These are phyloP conservation scores for Amphipoea oculea DNA, from an alignment of 2,888 invertebrate species.

Conservation along the genomic window DNA sequence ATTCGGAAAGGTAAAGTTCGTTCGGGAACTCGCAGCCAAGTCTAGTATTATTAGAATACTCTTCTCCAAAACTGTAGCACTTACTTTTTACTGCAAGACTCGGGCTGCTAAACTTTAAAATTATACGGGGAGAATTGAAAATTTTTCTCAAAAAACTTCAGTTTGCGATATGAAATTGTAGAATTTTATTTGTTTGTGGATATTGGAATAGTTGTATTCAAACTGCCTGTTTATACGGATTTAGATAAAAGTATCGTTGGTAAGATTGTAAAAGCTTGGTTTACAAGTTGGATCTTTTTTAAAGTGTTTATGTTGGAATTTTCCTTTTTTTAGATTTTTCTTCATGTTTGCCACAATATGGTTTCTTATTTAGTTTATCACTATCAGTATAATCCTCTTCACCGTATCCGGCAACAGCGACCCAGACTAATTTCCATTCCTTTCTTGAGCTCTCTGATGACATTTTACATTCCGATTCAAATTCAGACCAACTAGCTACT, in stretches of 20 bases:
- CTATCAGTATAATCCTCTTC: too few relatives aligned
- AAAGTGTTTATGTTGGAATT: neutral
- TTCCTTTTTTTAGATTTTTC: neutral
- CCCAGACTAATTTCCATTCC: too few relatives aligned
- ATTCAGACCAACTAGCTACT: too few relatives aligned
- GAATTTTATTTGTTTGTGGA: conserved; percentile 45
- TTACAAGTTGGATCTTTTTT: neutral
- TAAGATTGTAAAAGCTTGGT: neutral
- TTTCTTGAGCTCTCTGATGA: too few relatives aligned
- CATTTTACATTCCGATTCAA: too few relatives aligned
- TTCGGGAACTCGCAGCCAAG: conserved; percentile 41
- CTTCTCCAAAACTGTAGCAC: conserved; percentile 60
- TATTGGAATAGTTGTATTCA: conserved; percentile 48
- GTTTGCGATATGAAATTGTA: conserved; percentile 43
- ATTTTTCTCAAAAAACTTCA: conserved; percentile 50
- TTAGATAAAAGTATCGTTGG: conserved; percentile 4
- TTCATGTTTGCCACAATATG: neutral
- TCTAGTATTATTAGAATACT: conserved; percentile 61
- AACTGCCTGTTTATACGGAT: conserved; percentile 34
- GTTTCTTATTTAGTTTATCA: neutral
- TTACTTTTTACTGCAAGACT: conserved; percentile 69
- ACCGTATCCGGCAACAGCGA: too few relatives aligned
- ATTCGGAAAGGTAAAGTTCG: conserved; percentile 44
- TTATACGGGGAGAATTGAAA: conserved; percentile 62
- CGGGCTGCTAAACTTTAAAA: conserved; percentile 63